These are phyloP conservation scores for Reticulitermes speratus DNA, from an alignment of 1,140 invertebrate species.

Conservation along the genomic window DNA sequence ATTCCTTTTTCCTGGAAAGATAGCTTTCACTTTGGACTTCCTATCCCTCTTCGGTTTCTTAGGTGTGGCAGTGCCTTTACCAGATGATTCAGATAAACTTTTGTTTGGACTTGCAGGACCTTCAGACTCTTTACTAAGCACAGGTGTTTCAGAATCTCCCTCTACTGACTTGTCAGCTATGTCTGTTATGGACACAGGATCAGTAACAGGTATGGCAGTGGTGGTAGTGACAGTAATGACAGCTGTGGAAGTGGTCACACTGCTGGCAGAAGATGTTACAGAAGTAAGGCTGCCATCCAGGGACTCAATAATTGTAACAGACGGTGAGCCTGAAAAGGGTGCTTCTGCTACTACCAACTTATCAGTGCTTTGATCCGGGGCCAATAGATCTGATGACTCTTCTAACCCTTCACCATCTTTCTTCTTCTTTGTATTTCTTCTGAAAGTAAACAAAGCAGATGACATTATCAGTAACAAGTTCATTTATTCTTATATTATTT, in stretches of 20 bases:
- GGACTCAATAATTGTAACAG: not conserved
- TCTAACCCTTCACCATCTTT: slow-evolving; percentile 37
- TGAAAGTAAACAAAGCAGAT: not conserved
- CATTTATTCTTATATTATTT: no score
- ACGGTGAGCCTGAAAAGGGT: not conserved
- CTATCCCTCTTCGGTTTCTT: slow-evolving; percentile 45
- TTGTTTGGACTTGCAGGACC: slow-evolving; percentile 28
- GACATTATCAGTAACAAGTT: no score
- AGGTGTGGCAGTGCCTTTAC: slow-evolving; percentile 32
- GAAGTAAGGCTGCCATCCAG: not conserved
- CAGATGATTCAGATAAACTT: slow-evolving; percentile 13
- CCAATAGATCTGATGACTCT: not conserved
- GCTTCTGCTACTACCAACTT: not conserved
- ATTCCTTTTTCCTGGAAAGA: slow-evolving; percentile 37
- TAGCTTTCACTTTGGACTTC: slow-evolving; percentile 42
- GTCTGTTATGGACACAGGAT: not conserved
- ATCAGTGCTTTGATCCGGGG: not conserved
- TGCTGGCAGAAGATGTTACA: not conserved
- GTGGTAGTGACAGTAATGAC: not conserved
- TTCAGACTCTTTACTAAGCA: not conserved
- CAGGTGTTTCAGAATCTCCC: slow-evolving; percentile 34
- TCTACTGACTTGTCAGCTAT: not conserved
- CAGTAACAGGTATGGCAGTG: not conserved
- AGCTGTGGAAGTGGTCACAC: not conserved
- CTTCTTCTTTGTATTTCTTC: slow-evolving; percentile 47